Conservation (phyloP, 2,113 vertebrate genomes). For the Chrysochloris asiatica region DNA sequence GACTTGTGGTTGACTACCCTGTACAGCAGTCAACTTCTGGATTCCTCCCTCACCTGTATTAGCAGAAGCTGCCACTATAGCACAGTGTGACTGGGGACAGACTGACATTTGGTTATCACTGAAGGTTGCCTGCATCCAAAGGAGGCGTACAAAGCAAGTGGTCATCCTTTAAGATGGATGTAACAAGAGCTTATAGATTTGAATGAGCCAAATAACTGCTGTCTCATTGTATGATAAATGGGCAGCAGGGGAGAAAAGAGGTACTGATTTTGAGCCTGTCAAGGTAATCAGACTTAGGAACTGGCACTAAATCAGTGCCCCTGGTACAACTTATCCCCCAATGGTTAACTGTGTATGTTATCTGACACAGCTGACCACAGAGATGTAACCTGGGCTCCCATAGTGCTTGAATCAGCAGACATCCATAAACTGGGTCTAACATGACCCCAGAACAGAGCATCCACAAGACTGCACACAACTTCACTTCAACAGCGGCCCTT, state of each 20-base stretch:
- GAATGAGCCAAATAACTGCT: not conserved
- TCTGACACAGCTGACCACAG: not conserved
- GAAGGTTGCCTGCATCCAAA: not conserved
- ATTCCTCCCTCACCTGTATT: not conserved
- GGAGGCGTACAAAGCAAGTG: not conserved
- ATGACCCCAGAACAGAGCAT: too few species aligned
- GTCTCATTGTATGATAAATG: not conserved
- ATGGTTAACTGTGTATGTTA: not conserved
- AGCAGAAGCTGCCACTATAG: not conserved
- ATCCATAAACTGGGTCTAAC: too few species aligned
- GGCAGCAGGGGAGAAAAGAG: not conserved
- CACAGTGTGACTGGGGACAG: not conserved
- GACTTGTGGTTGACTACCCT: not conserved
- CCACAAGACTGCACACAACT: not conserved
- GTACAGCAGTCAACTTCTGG: not conserved
- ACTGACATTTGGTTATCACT: not conserved
- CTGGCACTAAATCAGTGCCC: not conserved
- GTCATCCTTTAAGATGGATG: not conserved
- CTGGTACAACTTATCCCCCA: not conserved
- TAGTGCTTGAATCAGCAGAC: not conserved
- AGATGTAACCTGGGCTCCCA: not conserved
- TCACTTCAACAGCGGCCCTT: fast-evolving
- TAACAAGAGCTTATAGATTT: not conserved
- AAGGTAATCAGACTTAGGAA: not conserved
- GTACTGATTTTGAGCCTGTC: not conserved